Conservation (phyloP, 2,797 vertebrate species). For the Spheniscus humboldti region DNA sequence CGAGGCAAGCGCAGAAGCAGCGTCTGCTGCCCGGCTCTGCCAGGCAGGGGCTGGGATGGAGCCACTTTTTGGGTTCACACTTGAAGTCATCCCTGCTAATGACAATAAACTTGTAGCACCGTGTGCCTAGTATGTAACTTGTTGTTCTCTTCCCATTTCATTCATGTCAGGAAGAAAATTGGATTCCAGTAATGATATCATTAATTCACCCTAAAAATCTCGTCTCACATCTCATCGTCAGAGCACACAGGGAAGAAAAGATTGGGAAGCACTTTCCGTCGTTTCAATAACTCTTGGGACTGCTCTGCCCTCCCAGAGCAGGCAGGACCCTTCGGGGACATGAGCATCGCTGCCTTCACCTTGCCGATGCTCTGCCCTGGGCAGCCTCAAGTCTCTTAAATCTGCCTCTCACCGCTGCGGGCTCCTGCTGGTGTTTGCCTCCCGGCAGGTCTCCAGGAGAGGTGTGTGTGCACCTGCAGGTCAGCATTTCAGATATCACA, state of each 20-base stretch:
- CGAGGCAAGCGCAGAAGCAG: accelerated
- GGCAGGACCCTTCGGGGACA: background rate
- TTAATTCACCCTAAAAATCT: conserved; percentile 25
- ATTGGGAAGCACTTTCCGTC: background rate
- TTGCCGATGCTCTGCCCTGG: accelerated
- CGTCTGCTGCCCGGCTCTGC: background rate
- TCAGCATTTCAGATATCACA: too few relatives aligned
- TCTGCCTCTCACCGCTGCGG: background rate
- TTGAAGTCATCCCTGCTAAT: conserved; percentile 44
- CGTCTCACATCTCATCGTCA: background rate
- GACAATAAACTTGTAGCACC: background rate
- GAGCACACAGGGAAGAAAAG: background rate
- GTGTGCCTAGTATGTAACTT: background rate
- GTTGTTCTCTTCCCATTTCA: conserved; percentile 41
- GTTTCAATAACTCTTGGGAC: background rate
- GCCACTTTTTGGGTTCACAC: background rate
- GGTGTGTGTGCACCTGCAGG: too few relatives aligned
- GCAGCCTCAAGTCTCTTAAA: background rate
- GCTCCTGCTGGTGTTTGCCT: too few relatives aligned
- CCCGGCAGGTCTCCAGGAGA: too few relatives aligned
- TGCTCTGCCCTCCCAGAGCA: background rate
- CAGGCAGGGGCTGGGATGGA: background rate
- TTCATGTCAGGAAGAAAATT: conserved; percentile 57
- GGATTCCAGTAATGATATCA: conserved; percentile 44
- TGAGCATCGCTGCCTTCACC: background rate